Base-by-base conservation (phyloP, 2,797 vertebrate species). In the Tragelaphus oryx region DNA sequence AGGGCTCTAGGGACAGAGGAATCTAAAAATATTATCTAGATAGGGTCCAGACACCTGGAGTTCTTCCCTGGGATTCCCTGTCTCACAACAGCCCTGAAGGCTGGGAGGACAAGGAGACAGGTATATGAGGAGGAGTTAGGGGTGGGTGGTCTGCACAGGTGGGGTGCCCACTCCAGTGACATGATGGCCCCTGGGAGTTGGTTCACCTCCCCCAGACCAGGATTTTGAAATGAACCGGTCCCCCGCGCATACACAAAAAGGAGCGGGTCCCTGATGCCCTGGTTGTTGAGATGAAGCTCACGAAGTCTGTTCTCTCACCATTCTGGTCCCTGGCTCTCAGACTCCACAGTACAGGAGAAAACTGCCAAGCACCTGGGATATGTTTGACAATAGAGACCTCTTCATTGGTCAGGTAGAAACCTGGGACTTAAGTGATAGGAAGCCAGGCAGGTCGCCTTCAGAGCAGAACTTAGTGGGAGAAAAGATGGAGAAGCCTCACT, bases 1-100 rank as follows among this genome's bases (percentile, higher is more conserved):
- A 97, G 95, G 94, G 84, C 97, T 97, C 94, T 92, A 84, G 95
- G 97, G 98, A 96, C 98, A 98, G 96, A 98, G 96, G 94, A 98
- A 97, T 97, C 91, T 96, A 96, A 98, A 97, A 97, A 97, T 96
- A 89, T 65, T 79, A 79, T 95, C 94, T 96, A 95, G 91, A 83
- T 59, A 44, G 65, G 89, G 59, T 90, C 89, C 50, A 60, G 95
- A 95, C 65, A 54, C 62, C 50, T 97, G 97, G 98, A 97, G 95
- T 98, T 98, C 97, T 97, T 97, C 93, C 95, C 95, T 54, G 26
- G 57, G 71, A 95, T 97, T 98, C 94, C 97, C 97, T 92, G 97
- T 97, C 90, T 98, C 98, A 97, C 96, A 95, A 95, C 96, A 96
- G 95, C 95, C 96, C 96, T 97, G 92, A 97, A 97, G 94, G 60